Evolutionary conservation across 2,888 invertebrate genomes (phyloP).

Genomic region (Polydrusus cervinus): DNA sequence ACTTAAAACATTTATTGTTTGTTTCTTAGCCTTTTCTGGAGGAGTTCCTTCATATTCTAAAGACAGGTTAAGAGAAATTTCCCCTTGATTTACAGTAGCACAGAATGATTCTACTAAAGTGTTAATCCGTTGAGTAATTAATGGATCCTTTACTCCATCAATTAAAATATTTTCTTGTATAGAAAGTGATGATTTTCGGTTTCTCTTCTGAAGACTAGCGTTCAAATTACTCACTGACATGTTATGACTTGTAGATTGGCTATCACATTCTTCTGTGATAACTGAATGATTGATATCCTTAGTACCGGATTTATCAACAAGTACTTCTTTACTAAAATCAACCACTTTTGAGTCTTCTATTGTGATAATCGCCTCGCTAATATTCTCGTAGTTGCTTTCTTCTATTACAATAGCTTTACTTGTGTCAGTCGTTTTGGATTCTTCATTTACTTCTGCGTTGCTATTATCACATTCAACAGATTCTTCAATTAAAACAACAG

Average conservation of each 20-base stretch:
- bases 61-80: conserved; percentile 63
- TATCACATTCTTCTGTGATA: conserved; percentile 5
- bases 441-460: conserved; percentile 2
- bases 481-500: conserved; percentile 20
- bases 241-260: conserved; percentile 19
- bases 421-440: conserved; percentile 35
- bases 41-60: conserved; percentile 57
- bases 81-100: conserved; percentile 59
- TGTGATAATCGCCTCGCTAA: background rate
- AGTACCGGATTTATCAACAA: background rate
- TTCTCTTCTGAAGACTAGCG: conserved; percentile 25
- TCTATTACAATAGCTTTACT: conserved; percentile 21
- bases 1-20: conserved; percentile 10
- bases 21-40: conserved; percentile 8
- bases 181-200: conserved; percentile 62
- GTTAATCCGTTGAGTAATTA: conserved; percentile 61
- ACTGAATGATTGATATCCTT: background rate
- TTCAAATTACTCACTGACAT: conserved; percentile 16
- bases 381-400: conserved; percentile 42
- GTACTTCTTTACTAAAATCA: background rate
- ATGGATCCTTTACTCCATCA: conserved; percentile 60
- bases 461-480: background rate
- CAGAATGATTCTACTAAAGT: conserved; percentile 64
- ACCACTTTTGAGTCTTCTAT: conserved; percentile 44
- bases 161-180: conserved; percentile 65